Evolutionary conservation across 1,140 invertebrate species (phyloP).

Genomic region (Eufriesea mexicana): DNA sequence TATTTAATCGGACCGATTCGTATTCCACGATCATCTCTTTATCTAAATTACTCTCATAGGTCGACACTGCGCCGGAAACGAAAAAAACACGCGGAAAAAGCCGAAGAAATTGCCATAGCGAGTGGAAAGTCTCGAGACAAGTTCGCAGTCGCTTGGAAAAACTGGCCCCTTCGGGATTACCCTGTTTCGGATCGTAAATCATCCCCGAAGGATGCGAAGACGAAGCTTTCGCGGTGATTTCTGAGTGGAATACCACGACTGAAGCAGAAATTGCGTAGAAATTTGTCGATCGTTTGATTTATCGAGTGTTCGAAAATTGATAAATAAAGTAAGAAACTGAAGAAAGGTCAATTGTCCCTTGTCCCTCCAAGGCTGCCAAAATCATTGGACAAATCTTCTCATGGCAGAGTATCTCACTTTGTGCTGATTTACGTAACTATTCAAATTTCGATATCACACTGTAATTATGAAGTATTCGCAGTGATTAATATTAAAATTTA

Average conservation of each 20-base stretch:
- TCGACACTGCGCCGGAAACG: not conserved
- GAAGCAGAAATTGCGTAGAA: conserved; percentile 19
- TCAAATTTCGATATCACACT: too few relatives aligned
- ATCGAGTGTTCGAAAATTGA: not conserved
- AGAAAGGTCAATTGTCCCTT: not conserved
- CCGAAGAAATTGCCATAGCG: not conserved
- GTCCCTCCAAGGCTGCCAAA: too few relatives aligned
- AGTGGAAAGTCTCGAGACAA: conserved; percentile 16
- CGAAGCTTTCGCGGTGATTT: not conserved
- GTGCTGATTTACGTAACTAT: too few relatives aligned
- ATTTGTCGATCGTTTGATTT: conserved; percentile 21
- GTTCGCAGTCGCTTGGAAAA: conserved; percentile 21
- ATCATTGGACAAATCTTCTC: too few relatives aligned
- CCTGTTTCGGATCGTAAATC: conserved; percentile 39
- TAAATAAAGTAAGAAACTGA: not conserved
- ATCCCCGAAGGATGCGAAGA: conserved; percentile 16
- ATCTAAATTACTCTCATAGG: not conserved
- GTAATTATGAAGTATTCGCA: too few relatives aligned
- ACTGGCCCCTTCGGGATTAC: not conserved
- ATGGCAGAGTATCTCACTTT: too few relatives aligned
- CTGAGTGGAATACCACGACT: not conserved
- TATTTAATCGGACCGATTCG: not conserved
- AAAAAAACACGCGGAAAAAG: not conserved
- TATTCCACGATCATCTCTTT: not conserved
- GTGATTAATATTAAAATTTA: too few relatives aligned